phyloP scores from a whole-genome alignment of 2,888 invertebrate species.

The Standfussiana lucernea region DNA sequence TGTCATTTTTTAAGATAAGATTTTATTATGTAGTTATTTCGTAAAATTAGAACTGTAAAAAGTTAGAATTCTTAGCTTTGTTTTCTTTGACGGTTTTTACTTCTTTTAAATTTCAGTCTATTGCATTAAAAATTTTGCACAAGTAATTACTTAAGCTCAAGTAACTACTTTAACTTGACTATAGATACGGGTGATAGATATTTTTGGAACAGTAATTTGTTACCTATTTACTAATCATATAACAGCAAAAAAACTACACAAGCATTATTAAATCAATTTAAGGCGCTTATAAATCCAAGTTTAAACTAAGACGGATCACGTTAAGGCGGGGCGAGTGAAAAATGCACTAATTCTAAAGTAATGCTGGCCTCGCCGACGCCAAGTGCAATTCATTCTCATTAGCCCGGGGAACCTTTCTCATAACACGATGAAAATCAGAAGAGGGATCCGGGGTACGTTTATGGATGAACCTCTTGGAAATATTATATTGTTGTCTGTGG shows the following conservation, averaged over 20 bases:
- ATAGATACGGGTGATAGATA: no score
- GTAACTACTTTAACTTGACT: no score
- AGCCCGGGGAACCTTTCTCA: slow-evolving; percentile 82
- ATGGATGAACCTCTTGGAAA: slow-evolving; percentile 52
- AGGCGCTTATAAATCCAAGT: slow-evolving; percentile 78
- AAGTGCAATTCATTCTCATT: slow-evolving; percentile 88
- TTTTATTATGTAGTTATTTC: no score
- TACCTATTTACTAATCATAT: slow-evolving; percentile 9
- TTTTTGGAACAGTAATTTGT: background rate
- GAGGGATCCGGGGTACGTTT: slow-evolving; percentile 58
- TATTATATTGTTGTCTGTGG: slow-evolving; percentile 47
- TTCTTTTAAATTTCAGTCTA: no score
- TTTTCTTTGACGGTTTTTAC: no score
- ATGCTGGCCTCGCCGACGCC: slow-evolving; percentile 75
- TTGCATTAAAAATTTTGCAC: no score
- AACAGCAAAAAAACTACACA: slow-evolving; percentile 16
- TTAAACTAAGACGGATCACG: slow-evolving; percentile 84
- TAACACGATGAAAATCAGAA: slow-evolving; percentile 80
- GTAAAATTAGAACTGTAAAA: no score
- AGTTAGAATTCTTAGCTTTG: no score
- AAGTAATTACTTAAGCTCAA: no score
- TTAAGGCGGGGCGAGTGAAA: slow-evolving; percentile 82
- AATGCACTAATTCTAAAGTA: slow-evolving; percentile 87
- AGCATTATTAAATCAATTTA: slow-evolving; percentile 76
- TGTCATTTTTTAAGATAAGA: no score